phyloP scores from a whole-genome alignment of 2,797 vertebrate genomes.

The Taeniopygia guttata region DNA sequence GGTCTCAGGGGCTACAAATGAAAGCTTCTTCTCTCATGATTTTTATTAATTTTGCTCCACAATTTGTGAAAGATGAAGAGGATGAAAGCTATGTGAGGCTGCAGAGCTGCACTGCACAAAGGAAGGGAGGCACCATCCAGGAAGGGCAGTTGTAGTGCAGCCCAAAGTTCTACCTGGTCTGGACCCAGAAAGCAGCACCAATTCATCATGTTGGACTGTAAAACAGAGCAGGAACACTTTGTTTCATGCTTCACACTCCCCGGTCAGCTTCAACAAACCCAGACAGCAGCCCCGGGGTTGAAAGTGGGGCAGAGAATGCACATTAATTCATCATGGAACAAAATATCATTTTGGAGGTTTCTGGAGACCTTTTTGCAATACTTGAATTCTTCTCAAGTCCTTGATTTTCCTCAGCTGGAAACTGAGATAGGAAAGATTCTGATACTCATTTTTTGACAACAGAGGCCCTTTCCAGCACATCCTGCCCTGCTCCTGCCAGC shows the following conservation, averaged over 20 bases:
- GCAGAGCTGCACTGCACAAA: background rate
- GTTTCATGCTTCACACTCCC: background rate
- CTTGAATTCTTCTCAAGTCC: background rate
- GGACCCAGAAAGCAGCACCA: background rate
- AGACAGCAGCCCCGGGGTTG: background rate
- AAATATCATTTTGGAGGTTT: background rate
- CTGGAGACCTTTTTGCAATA: background rate
- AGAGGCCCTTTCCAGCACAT: background rate
- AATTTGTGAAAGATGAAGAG: background rate
- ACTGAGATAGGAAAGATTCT: background rate
- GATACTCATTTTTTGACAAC: background rate
- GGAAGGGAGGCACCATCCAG: background rate
- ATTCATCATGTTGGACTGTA: background rate
- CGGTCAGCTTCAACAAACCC: background rate
- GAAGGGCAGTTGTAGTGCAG: background rate
- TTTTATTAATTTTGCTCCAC: background rate
- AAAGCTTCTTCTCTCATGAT: background rate
- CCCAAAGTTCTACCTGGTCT: background rate
- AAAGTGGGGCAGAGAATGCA: fast-evolving
- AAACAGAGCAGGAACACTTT: background rate
- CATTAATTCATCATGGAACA: background rate
- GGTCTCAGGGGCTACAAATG: background rate
- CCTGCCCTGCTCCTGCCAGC: background rate
- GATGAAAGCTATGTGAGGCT: background rate
- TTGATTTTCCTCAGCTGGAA: background rate